Evolutionary conservation across 2,113 vertebrate species (phyloP), one percentile per base, ranked within the genome.

Genomic region (Struthio camelus): DNA sequence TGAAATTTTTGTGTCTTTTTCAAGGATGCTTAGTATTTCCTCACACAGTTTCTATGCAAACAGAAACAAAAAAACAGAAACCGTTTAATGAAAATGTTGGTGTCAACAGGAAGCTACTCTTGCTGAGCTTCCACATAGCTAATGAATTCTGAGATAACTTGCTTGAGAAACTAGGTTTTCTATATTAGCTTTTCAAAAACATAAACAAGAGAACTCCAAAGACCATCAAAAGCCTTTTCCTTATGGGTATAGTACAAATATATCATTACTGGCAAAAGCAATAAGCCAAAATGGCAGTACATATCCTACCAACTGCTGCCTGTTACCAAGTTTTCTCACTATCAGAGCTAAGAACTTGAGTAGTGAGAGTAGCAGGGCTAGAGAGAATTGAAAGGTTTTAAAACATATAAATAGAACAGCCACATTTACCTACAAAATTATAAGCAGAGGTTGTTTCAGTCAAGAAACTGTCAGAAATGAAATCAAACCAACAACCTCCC

Each of bases 41-140:
- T 99, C 98, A 91, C 99, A 99, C 12, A 99, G 98, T 97, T 98
- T 99, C 99, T 99, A 94, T 30, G 87, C 83, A 97, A 90, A 96
- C 64, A 96, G 61, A 96, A 80, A 77, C 28, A 64, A 92, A 85
- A 85, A 51, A 78, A 65, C 90, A 66, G 67, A 38, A 85, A 96
- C 27, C 67, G 91, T 75, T 95, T 97, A 75, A 95, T 66, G 58
- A 94, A 67, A 59, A 92, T 84, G 81, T 3, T 48, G 6, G 16
- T 56, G 19, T 87, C 42, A 87, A 28, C 9, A 77, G 32, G 36
- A 79, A 66, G 58, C 23, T 71, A 50, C 24, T 76, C 76, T 54
- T 32, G 27, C 25, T 80, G 40, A 56, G 12, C 14, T 83, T 70
- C 73, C 36, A 24, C 54, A 4, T 12, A 86, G 44, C 34, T 40